Base-by-base conservation (phyloP, 2,113 vertebrate genomes). In the Myodes glareolus region DNA sequence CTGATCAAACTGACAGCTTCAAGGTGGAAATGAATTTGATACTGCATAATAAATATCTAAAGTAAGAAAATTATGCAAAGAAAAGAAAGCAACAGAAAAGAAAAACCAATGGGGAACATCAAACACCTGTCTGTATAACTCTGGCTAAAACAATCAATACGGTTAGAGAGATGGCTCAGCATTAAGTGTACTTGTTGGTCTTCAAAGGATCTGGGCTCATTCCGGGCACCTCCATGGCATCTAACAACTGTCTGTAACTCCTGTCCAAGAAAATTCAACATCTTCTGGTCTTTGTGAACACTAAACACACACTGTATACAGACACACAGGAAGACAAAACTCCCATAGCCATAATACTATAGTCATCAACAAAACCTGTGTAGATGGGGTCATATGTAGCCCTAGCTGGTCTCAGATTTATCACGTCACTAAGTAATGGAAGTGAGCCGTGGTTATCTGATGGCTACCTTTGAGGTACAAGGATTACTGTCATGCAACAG, bases 11-110 rank as follows among this genome's bases (percentile, higher is more conserved):
- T 95, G 75, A 90, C 68, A 45, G 47, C 42, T 90, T 94, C 47
- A 80, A 86, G 70, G 76, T 39, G 78, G 68, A 93, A 97, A 93
- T 90, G 14, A 88, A 92, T 67, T 72, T 68, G 39, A 89, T 86
- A 88, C 23, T 97, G n/a, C 39, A 94, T 23, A 93, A 52, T 89
- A 91, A 93, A 45, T 91, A 91, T 89, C 52, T 65, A 72, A 72
- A 92, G 42, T 87, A 68, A 47, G 16, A 94, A 39, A 95, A 96
- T 92, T 93, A 76, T 12, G 47, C 65, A 89, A 94, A 95, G 36
- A 94, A 93, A 90, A 93, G 33, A 16, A 81, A 97, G 33, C 4
- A 94, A 94, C n/a, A 88, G 78, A 84, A 93, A 93, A 39, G 91
- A 29, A 93, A 94, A 89, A 0, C 6, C 75, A 31, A 47, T 14